Evolutionary conservation across 2,113 vertebrate species (phyloP).

Genomic region (Vimba vimba): DNA sequence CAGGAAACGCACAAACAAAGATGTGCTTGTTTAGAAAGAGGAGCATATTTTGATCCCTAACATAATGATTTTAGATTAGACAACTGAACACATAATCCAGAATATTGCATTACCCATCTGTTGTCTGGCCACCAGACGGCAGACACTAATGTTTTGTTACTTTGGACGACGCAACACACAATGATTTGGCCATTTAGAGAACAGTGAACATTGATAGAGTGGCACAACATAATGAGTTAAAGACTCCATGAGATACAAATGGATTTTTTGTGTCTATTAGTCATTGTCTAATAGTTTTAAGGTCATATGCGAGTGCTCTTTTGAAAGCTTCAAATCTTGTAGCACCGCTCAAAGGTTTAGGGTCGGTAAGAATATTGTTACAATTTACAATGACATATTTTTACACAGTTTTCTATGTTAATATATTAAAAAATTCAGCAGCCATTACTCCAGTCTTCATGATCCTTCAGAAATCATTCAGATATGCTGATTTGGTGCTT

Average conservation of each 20-base stretch:
- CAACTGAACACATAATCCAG: background rate
- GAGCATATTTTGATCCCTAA: background rate
- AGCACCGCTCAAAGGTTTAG: background rate
- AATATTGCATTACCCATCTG: slow-evolving; percentile 13
- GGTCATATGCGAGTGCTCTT: background rate
- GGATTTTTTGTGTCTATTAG: background rate
- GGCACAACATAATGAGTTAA: background rate
- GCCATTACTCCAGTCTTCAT: background rate
- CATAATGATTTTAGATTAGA: slow-evolving; percentile 26
- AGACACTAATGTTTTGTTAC: background rate
- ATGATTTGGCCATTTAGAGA: background rate
- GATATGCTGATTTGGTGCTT: background rate
- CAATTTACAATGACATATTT: background rate
- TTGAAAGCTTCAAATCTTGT: background rate
- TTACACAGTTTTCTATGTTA: background rate
- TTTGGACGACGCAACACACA: background rate
- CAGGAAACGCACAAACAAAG: background rate
- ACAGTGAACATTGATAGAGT: background rate
- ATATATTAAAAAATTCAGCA: background rate
- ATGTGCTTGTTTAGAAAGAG: background rate
- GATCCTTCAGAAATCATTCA: background rate
- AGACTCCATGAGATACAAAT: slow-evolving; percentile 1
- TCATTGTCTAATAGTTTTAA: background rate
- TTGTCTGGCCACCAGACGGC: background rate
- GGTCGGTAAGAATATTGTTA: background rate